Evolutionary conservation across 2,888 invertebrate genomes (phyloP).

Genomic region (Nomada lathburiana): DNA sequence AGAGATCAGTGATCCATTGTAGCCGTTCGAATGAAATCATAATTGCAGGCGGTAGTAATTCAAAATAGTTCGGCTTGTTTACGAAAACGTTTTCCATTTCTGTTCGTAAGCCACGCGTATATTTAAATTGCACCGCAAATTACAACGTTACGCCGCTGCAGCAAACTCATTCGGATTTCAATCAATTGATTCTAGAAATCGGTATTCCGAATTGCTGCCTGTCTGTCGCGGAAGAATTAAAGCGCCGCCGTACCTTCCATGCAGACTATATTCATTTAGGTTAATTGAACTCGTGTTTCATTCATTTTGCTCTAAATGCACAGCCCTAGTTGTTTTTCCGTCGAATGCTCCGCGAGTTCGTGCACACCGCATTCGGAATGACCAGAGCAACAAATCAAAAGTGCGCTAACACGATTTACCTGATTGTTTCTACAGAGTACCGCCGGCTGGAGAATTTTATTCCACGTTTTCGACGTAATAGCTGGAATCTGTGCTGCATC

Average conservation of each 20-base stretch:
- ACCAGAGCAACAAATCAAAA: conserved; percentile 23
- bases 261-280: neutral
- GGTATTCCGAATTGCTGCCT: no score
- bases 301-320: neutral
- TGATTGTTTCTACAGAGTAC: conserved; percentile 39
- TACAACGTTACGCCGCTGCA: neutral
- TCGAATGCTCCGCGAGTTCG: neutral
- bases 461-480: conserved; percentile 51
- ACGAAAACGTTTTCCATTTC: no score
- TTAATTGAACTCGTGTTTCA: neutral
- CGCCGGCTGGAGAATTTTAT: conserved; percentile 49
- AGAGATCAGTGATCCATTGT: no score
- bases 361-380: neutral
- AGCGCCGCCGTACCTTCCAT: neutral
- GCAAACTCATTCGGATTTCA: neutral
- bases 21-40: no score
- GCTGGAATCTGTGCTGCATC: conserved; percentile 2
- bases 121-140: no score
- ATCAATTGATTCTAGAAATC: neutral
- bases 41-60: no score
- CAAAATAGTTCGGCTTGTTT: no score
- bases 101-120: no score
- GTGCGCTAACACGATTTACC: conserved; percentile 16
- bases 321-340: neutral
- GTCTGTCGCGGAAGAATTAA: neutral